Conservation (phyloP, 92 coral and sea anemone species). For the Actinostola sp. region DNA sequence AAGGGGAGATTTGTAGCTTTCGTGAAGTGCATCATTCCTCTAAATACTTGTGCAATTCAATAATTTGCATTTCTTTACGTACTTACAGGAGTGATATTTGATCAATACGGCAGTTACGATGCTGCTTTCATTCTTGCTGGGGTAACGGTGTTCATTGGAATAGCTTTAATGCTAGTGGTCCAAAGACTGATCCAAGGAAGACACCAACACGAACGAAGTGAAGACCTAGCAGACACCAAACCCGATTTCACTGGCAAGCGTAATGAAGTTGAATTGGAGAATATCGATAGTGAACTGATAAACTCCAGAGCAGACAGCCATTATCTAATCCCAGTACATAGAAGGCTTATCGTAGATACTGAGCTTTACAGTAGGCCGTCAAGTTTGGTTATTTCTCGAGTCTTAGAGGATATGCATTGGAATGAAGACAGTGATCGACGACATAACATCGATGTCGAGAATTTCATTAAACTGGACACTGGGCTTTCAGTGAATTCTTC, state of each 20-base stretch:
- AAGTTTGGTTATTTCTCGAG: slow-evolving; percentile 28
- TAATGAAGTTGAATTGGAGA: background rate
- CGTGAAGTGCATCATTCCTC: too few relatives aligned
- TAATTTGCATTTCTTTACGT: background rate
- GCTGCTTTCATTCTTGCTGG: slow-evolving; percentile 67
- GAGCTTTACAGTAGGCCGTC: slow-evolving; percentile 34
- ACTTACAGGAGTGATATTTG: slow-evolving; percentile 59
- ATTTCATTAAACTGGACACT: background rate
- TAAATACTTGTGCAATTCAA: too few relatives aligned
- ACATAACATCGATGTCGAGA: background rate
- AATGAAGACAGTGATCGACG: background rate
- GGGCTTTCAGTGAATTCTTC: background rate
- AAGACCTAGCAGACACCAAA: background rate
- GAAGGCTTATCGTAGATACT: background rate
- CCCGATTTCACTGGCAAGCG: background rate
- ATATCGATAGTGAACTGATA: too few relatives aligned
- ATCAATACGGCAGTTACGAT: slow-evolving; percentile 54
- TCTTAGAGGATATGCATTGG: slow-evolving; percentile 11
- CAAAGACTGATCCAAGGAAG: slow-evolving; percentile 38
- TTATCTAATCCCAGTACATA: background rate
- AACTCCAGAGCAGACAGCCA: slow-evolving; percentile 12
- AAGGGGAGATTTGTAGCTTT: too few relatives aligned
- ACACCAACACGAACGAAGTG: background rate
- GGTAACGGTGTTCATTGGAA: slow-evolving; percentile 48
- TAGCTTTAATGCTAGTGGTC: slow-evolving; percentile 55